A percentile compares a stretch with the other conserved stretches of the same genome.
These are phyloP conservation scores for Stomatorhinus ivindoensis DNA, from an alignment of 2,113 vertebrate species.

Conservation along the genomic window DNA sequence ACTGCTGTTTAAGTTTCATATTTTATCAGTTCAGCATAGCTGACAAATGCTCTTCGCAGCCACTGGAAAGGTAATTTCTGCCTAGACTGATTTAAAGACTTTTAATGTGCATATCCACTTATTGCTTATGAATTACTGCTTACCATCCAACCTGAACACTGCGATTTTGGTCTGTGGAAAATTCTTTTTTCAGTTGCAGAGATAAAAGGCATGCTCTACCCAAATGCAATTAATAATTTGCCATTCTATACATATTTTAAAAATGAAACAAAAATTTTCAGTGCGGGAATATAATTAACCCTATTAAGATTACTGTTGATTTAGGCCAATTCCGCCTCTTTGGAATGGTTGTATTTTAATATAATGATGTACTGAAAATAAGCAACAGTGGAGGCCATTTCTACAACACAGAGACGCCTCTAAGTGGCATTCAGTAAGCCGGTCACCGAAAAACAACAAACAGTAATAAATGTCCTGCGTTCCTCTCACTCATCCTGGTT, in stretches of 20 bases:
- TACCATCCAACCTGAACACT: background rate
- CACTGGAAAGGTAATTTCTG: background rate
- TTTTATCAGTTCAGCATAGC: conserved; percentile 26
- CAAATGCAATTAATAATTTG: background rate
- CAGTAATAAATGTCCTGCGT: background rate
- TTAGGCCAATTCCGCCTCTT: background rate
- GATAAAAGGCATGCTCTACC: background rate
- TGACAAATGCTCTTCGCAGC: background rate
- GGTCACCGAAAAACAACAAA: background rate
- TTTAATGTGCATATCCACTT: background rate
- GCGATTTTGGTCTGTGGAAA: background rate
- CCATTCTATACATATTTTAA: background rate
- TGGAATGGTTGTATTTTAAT: background rate
- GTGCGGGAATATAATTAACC: background rate
- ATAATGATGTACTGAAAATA: background rate
- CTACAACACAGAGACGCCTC: background rate
- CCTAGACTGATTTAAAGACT: background rate
- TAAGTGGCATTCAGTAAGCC: background rate
- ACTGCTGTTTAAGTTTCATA: conserved; percentile 25
- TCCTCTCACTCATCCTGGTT: background rate
- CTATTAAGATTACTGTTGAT: background rate
- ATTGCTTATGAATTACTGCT: conserved; percentile 8
- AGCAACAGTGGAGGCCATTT: background rate
- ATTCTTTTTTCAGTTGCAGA: background rate
- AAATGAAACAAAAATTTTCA: background rate